Conservation (phyloP, 2,113 vertebrate species). For the Notothenia rossii region DNA sequence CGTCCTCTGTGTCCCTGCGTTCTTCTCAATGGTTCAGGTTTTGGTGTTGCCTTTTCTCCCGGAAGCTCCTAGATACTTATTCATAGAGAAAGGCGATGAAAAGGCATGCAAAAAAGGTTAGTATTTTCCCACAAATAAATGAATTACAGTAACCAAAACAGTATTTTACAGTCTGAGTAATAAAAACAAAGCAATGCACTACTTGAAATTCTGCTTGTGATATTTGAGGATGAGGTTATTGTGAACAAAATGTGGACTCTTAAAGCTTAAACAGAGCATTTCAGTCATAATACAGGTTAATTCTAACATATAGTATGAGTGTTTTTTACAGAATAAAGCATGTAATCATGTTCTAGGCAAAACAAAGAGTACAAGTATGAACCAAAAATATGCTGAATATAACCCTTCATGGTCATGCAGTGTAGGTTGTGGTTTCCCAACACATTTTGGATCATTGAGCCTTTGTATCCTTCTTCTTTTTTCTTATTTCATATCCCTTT, state of each 20-base stretch:
- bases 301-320: no score
- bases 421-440: not conserved
- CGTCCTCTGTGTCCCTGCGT: constrained; percentile 71
- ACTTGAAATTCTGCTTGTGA: not conserved
- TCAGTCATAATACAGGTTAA: no score
- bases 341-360: no score
- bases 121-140: constrained; percentile 6
- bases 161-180: not conserved
- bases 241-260: not conserved
- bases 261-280: no score
- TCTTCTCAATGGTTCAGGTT: constrained; percentile 73
- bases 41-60: constrained; percentile 79
- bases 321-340: no score
- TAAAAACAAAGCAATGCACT: not conserved
- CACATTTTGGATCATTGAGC: not conserved
- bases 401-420: not conserved
- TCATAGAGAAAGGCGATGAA: constrained; percentile 81
- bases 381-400: no score
- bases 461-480: not conserved
- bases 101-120: constrained; percentile 78
- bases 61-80: constrained; percentile 82
- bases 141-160: not conserved
- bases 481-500: not conserved
- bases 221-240: not conserved
- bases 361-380: no score